phyloP scores from a whole-genome alignment of 2,113 vertebrate species.

The Plectropomus leopardus region DNA sequence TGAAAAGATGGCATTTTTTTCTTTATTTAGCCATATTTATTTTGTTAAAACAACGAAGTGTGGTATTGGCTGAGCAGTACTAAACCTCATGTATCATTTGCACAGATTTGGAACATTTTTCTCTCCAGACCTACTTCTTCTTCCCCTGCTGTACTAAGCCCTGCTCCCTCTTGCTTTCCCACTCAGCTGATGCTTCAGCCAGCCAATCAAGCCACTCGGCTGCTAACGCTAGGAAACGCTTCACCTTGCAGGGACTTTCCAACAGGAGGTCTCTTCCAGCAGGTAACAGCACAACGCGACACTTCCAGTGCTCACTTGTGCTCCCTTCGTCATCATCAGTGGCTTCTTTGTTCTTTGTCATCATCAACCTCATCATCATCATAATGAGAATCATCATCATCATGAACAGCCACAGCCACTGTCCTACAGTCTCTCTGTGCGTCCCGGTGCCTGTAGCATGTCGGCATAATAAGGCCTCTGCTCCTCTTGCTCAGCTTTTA shows the following conservation, averaged over 20 bases:
- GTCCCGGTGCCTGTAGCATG: background rate
- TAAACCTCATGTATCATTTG: background rate
- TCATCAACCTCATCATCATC: constrained; percentile 7
- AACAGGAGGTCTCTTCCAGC: constrained; percentile 91
- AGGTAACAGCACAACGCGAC: constrained; percentile 84
- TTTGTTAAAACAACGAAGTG: background rate
- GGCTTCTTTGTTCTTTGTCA: background rate
- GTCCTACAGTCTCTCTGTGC: background rate
- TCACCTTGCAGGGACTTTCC: constrained; percentile 93
- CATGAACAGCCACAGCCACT: background rate
- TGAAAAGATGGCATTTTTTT: too few relatives aligned
- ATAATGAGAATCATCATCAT: background rate
- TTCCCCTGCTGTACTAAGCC: constrained; percentile 52
- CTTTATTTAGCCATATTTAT: too few relatives aligned
- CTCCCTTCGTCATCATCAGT: background rate
- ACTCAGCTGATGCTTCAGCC: constrained; percentile 88
- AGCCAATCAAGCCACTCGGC: constrained; percentile 87
- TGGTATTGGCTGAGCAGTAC: background rate
- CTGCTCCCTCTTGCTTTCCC: constrained; percentile 79
- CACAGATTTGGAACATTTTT: background rate
- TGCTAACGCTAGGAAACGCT: constrained; percentile 91
- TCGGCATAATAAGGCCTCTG: constrained; percentile 12
- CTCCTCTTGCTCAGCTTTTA: constrained; percentile 61
- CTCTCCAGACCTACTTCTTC: constrained; percentile 49
- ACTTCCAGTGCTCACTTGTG: background rate